These are phyloP conservation scores for Agrilus biguttatus DNA, from an alignment of 2,888 invertebrate species.

Conservation along the genomic window DNA sequence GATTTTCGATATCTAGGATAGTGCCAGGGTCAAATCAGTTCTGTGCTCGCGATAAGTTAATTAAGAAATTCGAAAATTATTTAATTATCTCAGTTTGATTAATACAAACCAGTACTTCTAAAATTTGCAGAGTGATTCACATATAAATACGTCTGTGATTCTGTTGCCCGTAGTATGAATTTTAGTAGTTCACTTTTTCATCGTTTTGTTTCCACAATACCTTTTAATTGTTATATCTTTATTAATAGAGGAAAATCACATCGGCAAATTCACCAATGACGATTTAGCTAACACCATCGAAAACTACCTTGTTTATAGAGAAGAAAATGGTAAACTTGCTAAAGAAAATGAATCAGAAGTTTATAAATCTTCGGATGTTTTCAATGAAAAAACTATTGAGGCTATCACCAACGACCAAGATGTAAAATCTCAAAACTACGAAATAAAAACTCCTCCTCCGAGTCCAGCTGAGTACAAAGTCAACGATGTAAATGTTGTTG, in stretches of 20 bases:
- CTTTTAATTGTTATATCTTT: no score
- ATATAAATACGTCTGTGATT: no score
- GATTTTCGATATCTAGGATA: no score
- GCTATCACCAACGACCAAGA: constrained; percentile 24
- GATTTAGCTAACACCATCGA: constrained; percentile 22
- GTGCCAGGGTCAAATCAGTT: no score
- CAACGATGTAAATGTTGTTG: constrained; percentile 11
- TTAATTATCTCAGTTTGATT: no score
- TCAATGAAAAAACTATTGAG: constrained; percentile 16
- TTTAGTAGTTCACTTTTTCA: no score
- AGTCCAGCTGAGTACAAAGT: constrained; percentile 26
- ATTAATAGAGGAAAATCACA: constrained; percentile 6
- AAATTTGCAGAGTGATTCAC: no score
- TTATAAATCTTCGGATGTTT: background rate
- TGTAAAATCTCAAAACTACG: constrained; percentile 12
- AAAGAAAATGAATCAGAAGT: constrained; percentile 3
- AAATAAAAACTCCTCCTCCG: constrained; percentile 26
- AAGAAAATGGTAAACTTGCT: constrained; percentile 9
- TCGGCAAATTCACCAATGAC: constrained; percentile 19
- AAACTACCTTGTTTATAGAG: constrained; percentile 16
- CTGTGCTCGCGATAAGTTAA: no score
- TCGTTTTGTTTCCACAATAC: no score
- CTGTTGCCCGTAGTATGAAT: no score
- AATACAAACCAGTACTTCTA: no score
- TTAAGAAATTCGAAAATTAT: no score